Evolutionary conservation across 1,140 invertebrate genomes (phyloP).

Genomic region (Halictus rubicundus): DNA sequence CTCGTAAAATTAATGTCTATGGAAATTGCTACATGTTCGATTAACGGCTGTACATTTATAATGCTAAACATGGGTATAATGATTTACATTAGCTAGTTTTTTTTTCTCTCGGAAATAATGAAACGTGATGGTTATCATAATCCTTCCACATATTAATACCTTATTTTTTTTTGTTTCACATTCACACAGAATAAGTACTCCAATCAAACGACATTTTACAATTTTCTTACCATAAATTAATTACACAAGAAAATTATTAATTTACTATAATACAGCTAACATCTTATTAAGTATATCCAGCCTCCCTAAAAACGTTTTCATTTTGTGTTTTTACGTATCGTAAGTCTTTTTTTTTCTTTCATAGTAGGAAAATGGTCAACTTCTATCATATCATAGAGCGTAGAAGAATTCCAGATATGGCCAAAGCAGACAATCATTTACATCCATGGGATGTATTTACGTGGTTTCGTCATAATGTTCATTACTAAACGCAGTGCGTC

Average conservation of each 20-base stretch:
- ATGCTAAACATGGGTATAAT: slow-evolving; percentile 50
- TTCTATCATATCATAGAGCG: slow-evolving; percentile 73
- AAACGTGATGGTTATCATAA: slow-evolving; percentile 59
- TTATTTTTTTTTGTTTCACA: slow-evolving; percentile 42
- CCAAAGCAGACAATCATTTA: slow-evolving; percentile 70
- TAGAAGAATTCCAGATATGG: slow-evolving; percentile 71
- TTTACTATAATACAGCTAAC: slow-evolving; percentile 79
- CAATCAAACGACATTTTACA: slow-evolving; percentile 66
- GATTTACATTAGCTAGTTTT: slow-evolving; percentile 44
- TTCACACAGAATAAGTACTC: slow-evolving; percentile 69
- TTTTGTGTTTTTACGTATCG: slow-evolving; percentile 58
- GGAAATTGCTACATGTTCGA: slow-evolving; percentile 48
- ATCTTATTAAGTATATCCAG: slow-evolving; percentile 73
- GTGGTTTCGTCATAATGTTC: slow-evolving; percentile 63
- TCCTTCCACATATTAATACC: slow-evolving; percentile 41
- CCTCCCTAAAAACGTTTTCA: slow-evolving; percentile 68
- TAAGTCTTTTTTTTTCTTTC: slow-evolving; percentile 64
- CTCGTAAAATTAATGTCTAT: slow-evolving; percentile 53
- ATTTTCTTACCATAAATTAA: slow-evolving; percentile 78
- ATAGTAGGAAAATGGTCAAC: slow-evolving; percentile 76
- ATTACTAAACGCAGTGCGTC: slow-evolving; percentile 65
- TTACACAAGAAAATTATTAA: slow-evolving; percentile 77
- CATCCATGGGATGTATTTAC: slow-evolving; percentile 79
- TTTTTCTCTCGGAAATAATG: slow-evolving; percentile 28
- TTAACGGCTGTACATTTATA: slow-evolving; percentile 49